phyloP scores from a whole-genome alignment of 2,888 invertebrate species.

The Drosophila gaucha region DNA sequence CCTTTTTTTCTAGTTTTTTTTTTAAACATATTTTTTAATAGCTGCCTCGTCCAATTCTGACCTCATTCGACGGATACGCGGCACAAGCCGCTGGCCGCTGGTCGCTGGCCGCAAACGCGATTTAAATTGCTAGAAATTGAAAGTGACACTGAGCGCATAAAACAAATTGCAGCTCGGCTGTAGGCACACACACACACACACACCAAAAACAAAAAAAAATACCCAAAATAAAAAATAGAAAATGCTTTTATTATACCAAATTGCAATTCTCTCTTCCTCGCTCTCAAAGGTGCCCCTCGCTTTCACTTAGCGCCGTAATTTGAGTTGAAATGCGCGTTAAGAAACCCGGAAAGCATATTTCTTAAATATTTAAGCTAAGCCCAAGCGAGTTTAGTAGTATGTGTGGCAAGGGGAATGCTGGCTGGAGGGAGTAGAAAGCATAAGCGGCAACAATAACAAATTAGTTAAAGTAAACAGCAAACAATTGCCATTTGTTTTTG shows the following conservation, averaged over 20 bases:
- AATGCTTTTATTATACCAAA: conserved; percentile 53
- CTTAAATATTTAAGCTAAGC: conserved; percentile 6
- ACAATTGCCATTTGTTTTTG: conserved; percentile 42
- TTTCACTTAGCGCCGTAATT: conserved; percentile 18
- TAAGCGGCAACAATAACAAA: conserved; percentile 40
- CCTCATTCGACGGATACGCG: conserved; percentile 67
- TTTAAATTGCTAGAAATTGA: conserved; percentile 77
- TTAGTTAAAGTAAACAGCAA: conserved; percentile 49
- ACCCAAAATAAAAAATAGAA: conserved; percentile 28
- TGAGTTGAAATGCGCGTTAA: conserved; percentile 11
- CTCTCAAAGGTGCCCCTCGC: background rate
- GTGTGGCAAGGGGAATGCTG: background rate
- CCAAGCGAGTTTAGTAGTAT: conserved; percentile 14
- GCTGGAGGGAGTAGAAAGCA: conserved; percentile 2
- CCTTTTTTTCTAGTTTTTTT: conserved; percentile 16
- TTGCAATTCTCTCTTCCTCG: conserved; percentile 15
- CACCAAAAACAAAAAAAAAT: conserved; percentile 4
- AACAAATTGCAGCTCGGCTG: conserved; percentile 54
- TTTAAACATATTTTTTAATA: conserved; percentile 20
- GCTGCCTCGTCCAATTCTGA: conserved; percentile 38
- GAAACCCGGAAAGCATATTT: conserved; percentile 27
- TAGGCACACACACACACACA: conserved; percentile 2
- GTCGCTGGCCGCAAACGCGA: conserved; percentile 49
- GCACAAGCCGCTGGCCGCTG: conserved; percentile 23
- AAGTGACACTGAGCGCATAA: conserved; percentile 69